Evolutionary conservation across 2,888 invertebrate species (phyloP), one percentile per base, ranked within the genome.

Genomic region (Trissoscelio sp.): DNA sequence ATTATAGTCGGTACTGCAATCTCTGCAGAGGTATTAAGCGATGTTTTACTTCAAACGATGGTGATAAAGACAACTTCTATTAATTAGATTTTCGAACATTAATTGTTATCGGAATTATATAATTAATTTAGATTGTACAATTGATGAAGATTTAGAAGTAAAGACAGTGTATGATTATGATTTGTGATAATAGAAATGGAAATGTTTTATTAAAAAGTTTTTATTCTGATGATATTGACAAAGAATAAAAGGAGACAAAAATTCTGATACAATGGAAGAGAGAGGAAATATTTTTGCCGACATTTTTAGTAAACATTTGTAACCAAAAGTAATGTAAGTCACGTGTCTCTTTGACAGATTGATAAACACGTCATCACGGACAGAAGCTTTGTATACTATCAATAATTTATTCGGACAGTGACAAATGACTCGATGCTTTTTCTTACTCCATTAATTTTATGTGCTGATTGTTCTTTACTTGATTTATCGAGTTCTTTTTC

Each of bases 401-500:
- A 55, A 55, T 55, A 55, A 55, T 55, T 28, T 34, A 55, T 55
- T 60, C 42, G 6, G 60, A 22, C 24, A 28, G 42, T 44, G 44
- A 39, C 24, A 60, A 60, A 60, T 42, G 28, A 5, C 16, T 24
- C 12, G 14, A 62, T 28, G 42, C 60, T 62, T 62, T 64, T 64
- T 48, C 64, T 64, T 48, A 34, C 31, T 18, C 20, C 64, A 64
- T 64, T 64, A 64, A 34, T 64, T 64, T 48, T 22, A 34, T 12
- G 64, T 64, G 64, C 20, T 48, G 64, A 64, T 64, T 64, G 34
- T 64, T 34, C 46, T 48, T 46, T 48, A 16, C 20, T 46, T 64
- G 46, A 64, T 46, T 64, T 64, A 64, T 64, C 11, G 48, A 31
- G 22, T 48, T 64, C 39, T 46, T 18, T 64, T 28, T 34, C 20